Base-by-base conservation (phyloP, 1,140 invertebrate species). In the Saccostrea echinata region DNA sequence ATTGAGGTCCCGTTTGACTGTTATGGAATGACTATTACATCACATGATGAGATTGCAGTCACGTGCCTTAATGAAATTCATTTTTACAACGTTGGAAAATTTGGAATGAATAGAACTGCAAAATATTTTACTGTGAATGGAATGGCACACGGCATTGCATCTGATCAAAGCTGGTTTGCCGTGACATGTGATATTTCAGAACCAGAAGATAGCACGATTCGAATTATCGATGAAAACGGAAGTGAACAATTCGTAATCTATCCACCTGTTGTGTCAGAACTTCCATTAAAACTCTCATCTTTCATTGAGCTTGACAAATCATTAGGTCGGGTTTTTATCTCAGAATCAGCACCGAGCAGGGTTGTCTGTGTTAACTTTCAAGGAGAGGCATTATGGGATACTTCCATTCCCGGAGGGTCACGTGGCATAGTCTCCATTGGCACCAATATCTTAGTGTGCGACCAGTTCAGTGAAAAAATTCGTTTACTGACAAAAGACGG, bases 11-110 rank as follows among this genome's bases (percentile, higher is more conserved):
- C 87, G 0, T 24, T 80, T n/a, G 87, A 84, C n/a, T 80, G 68
- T 64, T 51, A 16, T 55, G 71, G 53, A 16, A 30, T 88, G 51
- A 88, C 87, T 3, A 76, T 64, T 27, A 81, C 84, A 12, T 88
- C 87, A 21, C 64, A 80, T 51, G 76, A 76, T 24, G 87, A 88
- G 43, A 61, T 88, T 57, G 87, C 87, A n/a, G 87, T 88, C 6
- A 85, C 87, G 24, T 88, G 87, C 51, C 51, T 88, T 24, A 88
- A 88, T 24, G 87, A 88, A 61, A 43, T 88, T 57, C 87, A 88
- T 61, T 88, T 88, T 61, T 88, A 88, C 27, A 71, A 84, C 27
- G 51, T 88, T 3, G 87, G 87, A 8, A 84, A 88, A 80, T 88
- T 88, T 33, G 87, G 87, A n/a, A 85, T 88, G 83, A 88, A 76